Conservation (phyloP, 2,888 invertebrate species). For the Lamellibrachia satsuma region DNA sequence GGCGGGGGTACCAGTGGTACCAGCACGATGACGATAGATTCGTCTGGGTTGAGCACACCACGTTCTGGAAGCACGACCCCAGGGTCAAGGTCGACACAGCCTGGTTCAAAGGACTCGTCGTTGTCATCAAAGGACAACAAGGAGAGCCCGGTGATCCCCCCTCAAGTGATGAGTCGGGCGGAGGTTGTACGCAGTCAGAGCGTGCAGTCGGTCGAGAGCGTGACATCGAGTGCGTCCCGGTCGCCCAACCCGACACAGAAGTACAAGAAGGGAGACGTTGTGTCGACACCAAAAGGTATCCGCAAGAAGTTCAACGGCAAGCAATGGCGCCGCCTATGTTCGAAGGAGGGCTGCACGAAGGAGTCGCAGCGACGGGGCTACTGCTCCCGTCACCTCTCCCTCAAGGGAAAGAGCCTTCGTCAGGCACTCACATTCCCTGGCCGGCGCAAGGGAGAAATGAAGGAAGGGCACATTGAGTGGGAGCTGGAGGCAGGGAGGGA, state of each 20-base stretch:
- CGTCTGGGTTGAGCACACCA: slow-evolving; percentile 59
- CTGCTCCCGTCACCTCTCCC: slow-evolving; percentile 94
- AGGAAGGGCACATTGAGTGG: slow-evolving; percentile 73
- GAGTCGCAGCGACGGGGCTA: slow-evolving; percentile 97
- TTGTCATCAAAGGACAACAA: slow-evolving; percentile 24
- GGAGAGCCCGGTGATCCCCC: slow-evolving; percentile 35
- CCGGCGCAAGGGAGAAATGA: slow-evolving; percentile 59
- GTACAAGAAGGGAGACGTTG: slow-evolving; percentile 89
- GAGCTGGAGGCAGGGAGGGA: slow-evolving; percentile 84
- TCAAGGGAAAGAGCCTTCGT: slow-evolving; percentile 75
- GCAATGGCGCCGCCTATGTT: slow-evolving; percentile 97
- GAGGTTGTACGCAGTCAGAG: slow-evolving; percentile 56
- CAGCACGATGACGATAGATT: slow-evolving; percentile 25
- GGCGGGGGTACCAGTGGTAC: slow-evolving; percentile 18
- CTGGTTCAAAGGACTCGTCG: slow-evolving; percentile 31
- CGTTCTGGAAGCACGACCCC: slow-evolving; percentile 87
- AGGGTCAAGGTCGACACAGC: slow-evolving; percentile 39
- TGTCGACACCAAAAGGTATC: slow-evolving; percentile 83
- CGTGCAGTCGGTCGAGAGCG: slow-evolving; percentile 60
- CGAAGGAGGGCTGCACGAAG: slow-evolving; percentile 92
- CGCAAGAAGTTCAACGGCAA: slow-evolving; percentile 99
- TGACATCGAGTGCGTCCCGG: slow-evolving; percentile 61
- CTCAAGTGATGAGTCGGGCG: slow-evolving; percentile 53
- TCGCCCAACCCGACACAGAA: slow-evolving; percentile 57
- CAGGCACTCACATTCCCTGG: slow-evolving; percentile 53